Percentiles rank a stretch among this genome's conserved stretches.
Evolutionary conservation across 1,140 invertebrate species (phyloP).

Genomic region (Rhopalosiphum padi): DNA sequence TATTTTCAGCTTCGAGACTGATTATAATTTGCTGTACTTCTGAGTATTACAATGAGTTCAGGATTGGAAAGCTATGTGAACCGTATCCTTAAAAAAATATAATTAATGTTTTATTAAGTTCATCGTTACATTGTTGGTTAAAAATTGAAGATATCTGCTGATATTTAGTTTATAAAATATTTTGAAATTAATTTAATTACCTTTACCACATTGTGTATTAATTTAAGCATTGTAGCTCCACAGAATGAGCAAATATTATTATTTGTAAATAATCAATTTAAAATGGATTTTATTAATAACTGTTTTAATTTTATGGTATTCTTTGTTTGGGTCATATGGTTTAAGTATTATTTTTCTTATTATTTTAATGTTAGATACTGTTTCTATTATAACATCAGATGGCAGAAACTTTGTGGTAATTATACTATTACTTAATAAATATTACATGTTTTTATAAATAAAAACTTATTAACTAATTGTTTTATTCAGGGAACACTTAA

Average conservation of each 20-base stretch:
- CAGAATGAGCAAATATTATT: background rate
- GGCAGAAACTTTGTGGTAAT: constrained; percentile 88
- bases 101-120: background rate
- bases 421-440: constrained; percentile 56
- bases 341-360: constrained; percentile 57
- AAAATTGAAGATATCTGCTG: background rate
- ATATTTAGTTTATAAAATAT: background rate
- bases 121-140: background rate
- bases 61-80: constrained; percentile 83
- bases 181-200: background rate
- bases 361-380: constrained; percentile 73
- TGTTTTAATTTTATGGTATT: background rate
- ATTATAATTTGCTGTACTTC: background rate
- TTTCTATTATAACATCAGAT: constrained; percentile 93
- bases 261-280: background rate
- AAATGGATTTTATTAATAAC: background rate
- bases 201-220: background rate
- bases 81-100: constrained; percentile 71
- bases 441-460: background rate
- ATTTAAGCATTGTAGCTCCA: background rate
- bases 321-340: constrained; percentile 19
- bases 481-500: constrained; percentile 77
- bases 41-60: constrained; percentile 35
- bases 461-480: constrained; percentile 2
- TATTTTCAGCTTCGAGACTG: background rate